Evolutionary conservation across 92 coral and sea anemone genomes (phyloP), one percentile per base, ranked within the genome.

Genomic region (Paragorgia papillata): DNA sequence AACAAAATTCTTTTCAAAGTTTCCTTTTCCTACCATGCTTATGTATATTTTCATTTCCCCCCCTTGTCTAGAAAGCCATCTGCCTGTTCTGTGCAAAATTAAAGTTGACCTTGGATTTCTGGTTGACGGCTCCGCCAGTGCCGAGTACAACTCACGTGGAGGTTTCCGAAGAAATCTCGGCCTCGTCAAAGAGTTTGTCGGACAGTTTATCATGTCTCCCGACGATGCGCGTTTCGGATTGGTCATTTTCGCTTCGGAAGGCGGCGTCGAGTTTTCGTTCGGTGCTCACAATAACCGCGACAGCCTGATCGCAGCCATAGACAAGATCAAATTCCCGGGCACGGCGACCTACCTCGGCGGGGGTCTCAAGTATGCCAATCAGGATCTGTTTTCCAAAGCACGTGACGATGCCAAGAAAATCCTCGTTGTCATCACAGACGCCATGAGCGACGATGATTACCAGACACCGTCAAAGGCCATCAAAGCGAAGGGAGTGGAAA

Each of bases 141-240:
- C 75, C 14, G 75, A 68, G 25, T 68, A 68, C 58, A 68, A 68
- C 75, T 44, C 35, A 24, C 58, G 75, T 5, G 75, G 75, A 21
- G 75, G 75, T 4, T 68, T 68, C 26, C 57, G 75, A 19, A 24
- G 75, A 32, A 68, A 68, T 30, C 40, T 68, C 9, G 75, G 75
- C 3, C 59, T 68, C 9, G 75, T 68, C 9, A 68, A 68, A 21
- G 35, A 68, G 17, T 68, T 68, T 21, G 75, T 21, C 1, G 58
- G 84, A 35, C 86, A 92, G 48, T 92, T 92, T 51, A 91, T 91
- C 7, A 80, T 90, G 31, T 86, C 92, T 10, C 80, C 85, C 40
- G 84, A 85, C 64, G 92, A 85, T n/a, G 88, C 96, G 8, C 97
- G 91, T 21, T 90, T 92, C 30, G 96, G 90, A 4, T 64, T 92